Base-by-base conservation (phyloP, 2,888 invertebrate species). In the Drosophila robusta region DNA sequence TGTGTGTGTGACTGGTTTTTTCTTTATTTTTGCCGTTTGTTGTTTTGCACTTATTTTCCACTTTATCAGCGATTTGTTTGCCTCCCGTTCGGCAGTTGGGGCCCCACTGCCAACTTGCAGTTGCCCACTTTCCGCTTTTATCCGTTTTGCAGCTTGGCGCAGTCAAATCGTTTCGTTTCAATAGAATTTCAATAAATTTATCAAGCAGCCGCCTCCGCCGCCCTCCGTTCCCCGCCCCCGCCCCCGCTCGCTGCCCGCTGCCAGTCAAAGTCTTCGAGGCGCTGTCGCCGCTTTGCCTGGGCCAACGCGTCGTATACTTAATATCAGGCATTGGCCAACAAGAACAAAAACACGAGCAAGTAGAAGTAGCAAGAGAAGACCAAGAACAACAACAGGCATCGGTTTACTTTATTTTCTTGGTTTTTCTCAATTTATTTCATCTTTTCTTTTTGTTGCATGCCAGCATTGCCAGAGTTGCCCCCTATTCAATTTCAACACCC, bases 161-260 rank as follows among this genome's bases (percentile, higher is more conserved):
- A 85, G 89, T 87, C 87, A 89, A 86, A 86, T 87, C 87, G 89
- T 84, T 87, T 86, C 87, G 70, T 80, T 89, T 89, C 86, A 89
- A 90, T 90, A 76, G 80, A 89, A 89, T 85, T 88, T 78, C 80
- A 90, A 89, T 89, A 87, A 82, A 87, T 81, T 89, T 87, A 75
- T 77, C 89, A 89, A 88, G 80, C 75, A 70, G 70, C 71, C 75
- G 75, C 72, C 66, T 42, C 38, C 8, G 38, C 14, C 3, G n/a
- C n/a, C n/a, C n/a, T n/a, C n/a, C n/a, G n/a, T n/a, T n/a, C n/a
- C n/a, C n/a, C n/a, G n/a, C n/a, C 36, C 36, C 36, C 1, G 24
- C 6, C 6, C 26, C 26, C 7, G 26, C 6, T 1, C 26, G 26
- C 26, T 29, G 26, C 26, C 7, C 9, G 9, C 29, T 29, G 29